Evolutionary conservation across 2,797 vertebrate species (phyloP).

Genomic region (Schizothorax lantsangensis): DNA sequence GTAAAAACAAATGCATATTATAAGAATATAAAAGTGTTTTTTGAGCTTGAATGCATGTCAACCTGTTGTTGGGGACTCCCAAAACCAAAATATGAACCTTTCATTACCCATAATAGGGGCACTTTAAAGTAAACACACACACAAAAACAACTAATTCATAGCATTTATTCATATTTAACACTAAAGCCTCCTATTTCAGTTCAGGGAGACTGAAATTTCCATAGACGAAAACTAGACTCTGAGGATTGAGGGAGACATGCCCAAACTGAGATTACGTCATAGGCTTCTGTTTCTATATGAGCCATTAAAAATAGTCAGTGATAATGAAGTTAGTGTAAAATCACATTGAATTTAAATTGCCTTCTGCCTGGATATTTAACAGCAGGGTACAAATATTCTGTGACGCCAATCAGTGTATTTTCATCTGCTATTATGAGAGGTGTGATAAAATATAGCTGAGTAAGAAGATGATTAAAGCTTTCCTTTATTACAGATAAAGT

Average conservation of each 20-base stretch:
- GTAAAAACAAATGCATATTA: too few relatives aligned
- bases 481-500: too few relatives aligned
- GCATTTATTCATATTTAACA: too few relatives aligned
- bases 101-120: too few relatives aligned
- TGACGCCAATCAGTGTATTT: conserved; percentile 40
- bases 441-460: conserved; percentile 42
- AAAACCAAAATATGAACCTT: too few relatives aligned
- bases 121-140: too few relatives aligned
- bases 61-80: too few relatives aligned
- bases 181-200: too few relatives aligned
- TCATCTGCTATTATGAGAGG: conserved; percentile 35
- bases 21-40: too few relatives aligned
- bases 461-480: neutral
- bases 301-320: conserved; percentile 52
- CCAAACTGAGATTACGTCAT: neutral
- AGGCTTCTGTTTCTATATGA: conserved; percentile 8
- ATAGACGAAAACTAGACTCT: neutral
- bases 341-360: conserved; percentile 50
- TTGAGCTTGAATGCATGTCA: too few relatives aligned
- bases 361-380: conserved; percentile 36
- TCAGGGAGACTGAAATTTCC: neutral
- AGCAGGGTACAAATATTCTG: conserved; percentile 35
- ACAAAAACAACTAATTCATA: too few relatives aligned
- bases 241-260: neutral
- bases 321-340: conserved; percentile 56